These are phyloP conservation scores for Caradrina clavipalpis DNA, from an alignment of 2,888 invertebrate species.

Conservation along the genomic window DNA sequence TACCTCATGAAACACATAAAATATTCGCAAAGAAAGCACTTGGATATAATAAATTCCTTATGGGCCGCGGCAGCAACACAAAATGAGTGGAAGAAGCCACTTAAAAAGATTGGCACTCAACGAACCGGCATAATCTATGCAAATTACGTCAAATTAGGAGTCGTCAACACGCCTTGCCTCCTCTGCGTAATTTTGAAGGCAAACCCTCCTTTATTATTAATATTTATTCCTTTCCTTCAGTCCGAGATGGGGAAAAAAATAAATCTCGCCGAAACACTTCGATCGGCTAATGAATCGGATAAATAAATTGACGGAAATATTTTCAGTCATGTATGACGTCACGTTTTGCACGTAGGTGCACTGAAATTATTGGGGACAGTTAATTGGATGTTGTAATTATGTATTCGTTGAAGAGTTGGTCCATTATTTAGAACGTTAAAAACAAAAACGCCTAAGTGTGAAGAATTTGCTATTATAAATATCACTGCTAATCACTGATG, in stretches of 20 bases:
- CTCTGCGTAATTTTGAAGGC: conserved; percentile 87
- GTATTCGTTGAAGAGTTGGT: neutral
- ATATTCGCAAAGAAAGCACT: conserved; percentile 76
- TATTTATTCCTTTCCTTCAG: conserved; percentile 88
- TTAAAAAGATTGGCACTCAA: conserved; percentile 91
- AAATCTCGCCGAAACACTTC: conserved; percentile 80
- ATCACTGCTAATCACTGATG: too few species aligned
- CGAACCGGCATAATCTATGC: conserved; percentile 90
- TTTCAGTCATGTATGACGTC: conserved; percentile 21
- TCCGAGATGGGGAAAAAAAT: conserved; percentile 82
- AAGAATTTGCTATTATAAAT: too few species aligned
- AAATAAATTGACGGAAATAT: conserved; percentile 74
- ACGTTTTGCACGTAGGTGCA: conserved; percentile 14
- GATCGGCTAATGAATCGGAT: conserved; percentile 83
- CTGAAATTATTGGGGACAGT: neutral
- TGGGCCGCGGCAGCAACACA: conserved; percentile 85
- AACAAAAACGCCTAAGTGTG: neutral
- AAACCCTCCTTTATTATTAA: conserved; percentile 91
- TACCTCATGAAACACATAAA: conserved; percentile 74
- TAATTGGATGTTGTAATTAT: conserved; percentile 10
- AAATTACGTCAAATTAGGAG: conserved; percentile 91
- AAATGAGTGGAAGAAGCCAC: conserved; percentile 89
- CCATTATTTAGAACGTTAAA: neutral
- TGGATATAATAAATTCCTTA: conserved; percentile 87
- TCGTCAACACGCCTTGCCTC: conserved; percentile 88